Evolutionary conservation across 2,113 vertebrate species (phyloP), one percentile per base, ranked within the genome.

Genomic region (Tor tambroides): DNA sequence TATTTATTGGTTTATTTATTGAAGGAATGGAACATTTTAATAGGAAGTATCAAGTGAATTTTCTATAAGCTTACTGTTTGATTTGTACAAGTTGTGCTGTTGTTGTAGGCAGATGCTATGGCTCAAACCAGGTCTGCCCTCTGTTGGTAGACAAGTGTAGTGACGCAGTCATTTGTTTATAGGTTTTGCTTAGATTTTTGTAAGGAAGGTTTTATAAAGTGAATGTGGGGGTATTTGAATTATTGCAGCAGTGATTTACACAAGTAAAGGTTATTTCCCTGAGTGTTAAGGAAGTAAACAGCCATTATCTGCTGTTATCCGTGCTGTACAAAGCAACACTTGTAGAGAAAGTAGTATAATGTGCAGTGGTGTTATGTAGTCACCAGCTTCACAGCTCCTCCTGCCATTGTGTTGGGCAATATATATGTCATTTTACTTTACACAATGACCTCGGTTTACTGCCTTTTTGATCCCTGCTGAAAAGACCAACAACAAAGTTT

Each of bases 331-430:
- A 41, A 61, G 32, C 54, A 61, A 59, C 77, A 80, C 38, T 14
- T 69, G 63, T 83, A 69, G 26, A 35, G 80, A 21, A 69, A 46
- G 23, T 79, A 51, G 76, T 54, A 15, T 30, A 46, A 49, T 32
- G 81, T 83, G 81, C 65, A 35, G 19, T 69, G 30, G 21, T 71
- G 81, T 71, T 49, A 23, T 51, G 23, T 80, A 63, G 78, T 63
- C 32, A 83, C 81, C 81, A 83, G 81, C 43, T 83, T 71, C 43
- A 51, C 61, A 71, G 80, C 63, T 83, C 26, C 41, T 69, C 65
- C 80, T 69, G 79, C 79, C 79, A 81, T 26, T 75, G 21, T 75
- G 9, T 28, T 43, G 1, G 79, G 61, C 59, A 43, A 81, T 28
- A 41, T 80, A 12, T 80, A 63, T 81, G n/a, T 46, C 14, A 30